These are phyloP conservation scores for Apamea monoglypha DNA, from an alignment of 2,888 invertebrate genomes.

Conservation along the genomic window DNA sequence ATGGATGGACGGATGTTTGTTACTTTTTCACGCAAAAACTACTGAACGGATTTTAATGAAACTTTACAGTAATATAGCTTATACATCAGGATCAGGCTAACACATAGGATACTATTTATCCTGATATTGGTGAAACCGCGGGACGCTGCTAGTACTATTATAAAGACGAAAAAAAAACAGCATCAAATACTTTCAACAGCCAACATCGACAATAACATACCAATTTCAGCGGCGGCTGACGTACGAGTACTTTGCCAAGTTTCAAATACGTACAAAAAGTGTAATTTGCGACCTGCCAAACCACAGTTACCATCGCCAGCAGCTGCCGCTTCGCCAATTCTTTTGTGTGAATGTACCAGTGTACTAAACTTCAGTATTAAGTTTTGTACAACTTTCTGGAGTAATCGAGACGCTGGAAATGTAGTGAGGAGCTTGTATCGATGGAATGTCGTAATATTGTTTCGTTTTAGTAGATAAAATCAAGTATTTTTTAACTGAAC, in stretches of 20 bases:
- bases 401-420: conserved; percentile 52
- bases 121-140: no score
- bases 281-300: conserved; percentile 66
- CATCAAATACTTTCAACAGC: conserved; percentile 24
- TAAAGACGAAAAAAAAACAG: not conserved
- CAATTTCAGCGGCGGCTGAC: conserved; percentile 47
- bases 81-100: no score
- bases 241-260: conserved; percentile 64
- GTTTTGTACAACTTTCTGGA: conserved; percentile 50
- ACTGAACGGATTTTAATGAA: no score
- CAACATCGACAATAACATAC: conserved; percentile 52
- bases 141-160: no score
- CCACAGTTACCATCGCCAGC: conserved; percentile 58
- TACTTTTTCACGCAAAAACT: no score
- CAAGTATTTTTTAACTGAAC: no score
- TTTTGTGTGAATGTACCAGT: conserved; percentile 60
- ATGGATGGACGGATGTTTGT: no score
- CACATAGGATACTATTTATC: no score
- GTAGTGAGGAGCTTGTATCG: conserved; percentile 18
- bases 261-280: conserved; percentile 63
- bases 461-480: not conserved
- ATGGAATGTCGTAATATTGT: not conserved
- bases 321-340: conserved; percentile 61
- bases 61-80: no score
- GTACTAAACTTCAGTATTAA: conserved; percentile 64